These are phyloP conservation scores for Gallinago media DNA, from an alignment of 2,113 vertebrate species.

Conservation along the genomic window DNA sequence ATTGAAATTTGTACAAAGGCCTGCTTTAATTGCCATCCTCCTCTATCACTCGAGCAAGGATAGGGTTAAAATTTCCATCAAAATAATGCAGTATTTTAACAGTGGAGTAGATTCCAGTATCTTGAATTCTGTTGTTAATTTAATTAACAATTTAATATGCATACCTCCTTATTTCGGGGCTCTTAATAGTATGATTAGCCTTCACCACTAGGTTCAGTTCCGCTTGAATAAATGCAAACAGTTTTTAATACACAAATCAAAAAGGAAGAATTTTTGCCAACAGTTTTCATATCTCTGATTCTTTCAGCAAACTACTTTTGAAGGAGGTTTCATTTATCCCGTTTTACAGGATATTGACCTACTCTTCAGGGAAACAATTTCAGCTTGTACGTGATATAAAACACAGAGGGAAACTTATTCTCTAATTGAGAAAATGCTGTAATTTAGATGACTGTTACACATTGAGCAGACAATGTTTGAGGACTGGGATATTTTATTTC, in stretches of 20 bases:
- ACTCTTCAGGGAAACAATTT: neutral
- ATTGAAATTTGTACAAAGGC: neutral
- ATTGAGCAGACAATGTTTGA: neutral
- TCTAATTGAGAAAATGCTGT: neutral
- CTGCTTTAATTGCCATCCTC: neutral
- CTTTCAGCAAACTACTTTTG: neutral
- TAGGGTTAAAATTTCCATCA: neutral
- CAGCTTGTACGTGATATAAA: neutral
- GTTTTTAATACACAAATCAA: neutral
- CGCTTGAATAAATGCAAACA: fast-evolving
- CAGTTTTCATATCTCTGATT: neutral
- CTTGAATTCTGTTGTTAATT: neutral
- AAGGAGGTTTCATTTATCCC: neutral
- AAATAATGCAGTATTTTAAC: neutral
- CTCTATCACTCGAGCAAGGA: neutral
- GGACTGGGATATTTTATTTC: neutral
- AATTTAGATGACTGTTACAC: neutral
- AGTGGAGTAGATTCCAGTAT: neutral
- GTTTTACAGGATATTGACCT: neutral
- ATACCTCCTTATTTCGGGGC: neutral
- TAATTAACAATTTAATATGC: neutral
- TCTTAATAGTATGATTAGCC: neutral
- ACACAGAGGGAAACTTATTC: neutral
- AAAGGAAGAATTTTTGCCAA: neutral
- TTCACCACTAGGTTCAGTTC: neutral